A percentile compares a stretch with the other conserved stretches of the same genome.
Evolutionary conservation across 1,140 invertebrate genomes (phyloP).

Genomic region (Eumaeus atala): DNA sequence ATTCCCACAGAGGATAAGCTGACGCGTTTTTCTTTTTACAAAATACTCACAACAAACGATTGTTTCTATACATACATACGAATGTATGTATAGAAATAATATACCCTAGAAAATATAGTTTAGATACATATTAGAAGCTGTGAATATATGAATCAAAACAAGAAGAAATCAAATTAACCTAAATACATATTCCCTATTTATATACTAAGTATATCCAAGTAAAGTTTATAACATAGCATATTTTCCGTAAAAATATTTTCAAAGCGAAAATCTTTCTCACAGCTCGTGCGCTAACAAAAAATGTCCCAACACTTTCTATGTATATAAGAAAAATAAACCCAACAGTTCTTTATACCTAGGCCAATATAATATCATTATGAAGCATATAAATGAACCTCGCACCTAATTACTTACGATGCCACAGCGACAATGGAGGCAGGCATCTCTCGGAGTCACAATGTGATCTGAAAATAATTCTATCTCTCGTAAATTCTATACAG

Average conservation of each 20-base stretch:
- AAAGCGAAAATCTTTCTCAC: constrained; percentile 9
- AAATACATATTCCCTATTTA: too few relatives aligned
- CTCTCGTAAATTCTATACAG: constrained; percentile 27
- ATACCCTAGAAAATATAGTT: too few relatives aligned
- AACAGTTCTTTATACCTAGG: constrained; percentile 21
- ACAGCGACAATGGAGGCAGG: constrained; percentile 36
- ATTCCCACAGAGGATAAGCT: too few relatives aligned
- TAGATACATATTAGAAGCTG: too few relatives aligned
- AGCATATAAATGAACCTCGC: constrained; percentile 45
- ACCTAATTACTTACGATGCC: constrained; percentile 66
- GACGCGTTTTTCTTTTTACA: too few relatives aligned
- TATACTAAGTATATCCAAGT: too few relatives aligned
- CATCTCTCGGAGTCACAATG: constrained; percentile 43
- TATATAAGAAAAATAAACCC: constrained; percentile 22
- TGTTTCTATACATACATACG: too few relatives aligned
- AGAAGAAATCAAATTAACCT: too few relatives aligned
- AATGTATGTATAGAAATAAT: too few relatives aligned
- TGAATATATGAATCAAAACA: too few relatives aligned
- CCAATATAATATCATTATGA: constrained; percentile 38
- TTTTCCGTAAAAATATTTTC: constrained; percentile 6
- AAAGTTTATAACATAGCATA: not conserved
- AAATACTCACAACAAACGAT: too few relatives aligned
- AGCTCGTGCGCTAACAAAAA: constrained; percentile 15
- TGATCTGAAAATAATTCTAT: constrained; percentile 28
- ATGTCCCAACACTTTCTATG: constrained; percentile 15